Evolutionary conservation across 2,113 vertebrate genomes (phyloP).

Genomic region (Alces alces): DNA sequence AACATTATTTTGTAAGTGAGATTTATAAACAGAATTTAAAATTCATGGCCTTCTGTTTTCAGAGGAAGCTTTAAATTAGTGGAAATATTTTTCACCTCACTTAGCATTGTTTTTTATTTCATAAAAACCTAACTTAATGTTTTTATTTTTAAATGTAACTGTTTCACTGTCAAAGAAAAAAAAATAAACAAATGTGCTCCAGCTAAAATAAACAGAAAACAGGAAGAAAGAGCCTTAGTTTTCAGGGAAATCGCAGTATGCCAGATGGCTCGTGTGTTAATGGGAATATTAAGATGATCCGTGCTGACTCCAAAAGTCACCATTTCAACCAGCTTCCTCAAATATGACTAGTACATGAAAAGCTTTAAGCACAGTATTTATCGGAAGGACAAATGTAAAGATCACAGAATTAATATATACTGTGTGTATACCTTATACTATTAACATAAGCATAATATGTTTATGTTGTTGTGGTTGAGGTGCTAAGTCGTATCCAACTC

Average conservation of each 20-base stretch:
- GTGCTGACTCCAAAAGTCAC: not conserved
- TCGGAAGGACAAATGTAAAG: not conserved
- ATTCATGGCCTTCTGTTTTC: not conserved
- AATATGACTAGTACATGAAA: not conserved
- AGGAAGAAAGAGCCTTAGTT: not conserved
- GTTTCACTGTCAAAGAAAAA: slow-evolving; percentile 5
- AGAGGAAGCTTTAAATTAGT: slow-evolving; percentile 23
- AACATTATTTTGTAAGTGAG: not conserved
- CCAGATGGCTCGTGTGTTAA: slow-evolving; percentile 44
- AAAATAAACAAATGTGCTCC: not conserved
- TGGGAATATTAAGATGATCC: not conserved
- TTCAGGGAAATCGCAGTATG: not conserved
- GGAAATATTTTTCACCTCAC: slow-evolving; percentile 36
- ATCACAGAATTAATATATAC: too few species aligned
- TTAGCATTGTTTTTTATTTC: not conserved
- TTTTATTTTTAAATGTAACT: slow-evolving; percentile 49
- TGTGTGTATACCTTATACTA: not conserved
- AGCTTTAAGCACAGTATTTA: not conserved
- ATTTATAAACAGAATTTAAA: not conserved
- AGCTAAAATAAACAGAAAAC: slow-evolving; percentile 46
- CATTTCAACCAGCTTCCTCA: not conserved
- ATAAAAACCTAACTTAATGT: not conserved
- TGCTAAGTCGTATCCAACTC: not conserved
- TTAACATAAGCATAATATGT: not conserved
- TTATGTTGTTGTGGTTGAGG: not conserved